These are phyloP conservation scores for Lytechinus variegatus DNA, from an alignment of 35 echinoderm and acorn worm species.

Conservation along the genomic window DNA sequence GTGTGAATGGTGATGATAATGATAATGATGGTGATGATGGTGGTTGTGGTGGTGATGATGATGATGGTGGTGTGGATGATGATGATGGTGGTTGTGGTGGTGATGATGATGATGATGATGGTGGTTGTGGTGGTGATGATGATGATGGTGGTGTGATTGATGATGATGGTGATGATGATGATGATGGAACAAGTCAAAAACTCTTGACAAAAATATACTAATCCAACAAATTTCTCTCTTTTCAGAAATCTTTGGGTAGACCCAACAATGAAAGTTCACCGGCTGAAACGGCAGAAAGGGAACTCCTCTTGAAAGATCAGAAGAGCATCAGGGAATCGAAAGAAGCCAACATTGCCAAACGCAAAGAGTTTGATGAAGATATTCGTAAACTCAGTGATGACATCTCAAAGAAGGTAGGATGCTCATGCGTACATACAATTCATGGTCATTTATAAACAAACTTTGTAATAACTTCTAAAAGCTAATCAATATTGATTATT, in stretches of 20 bases:
- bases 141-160: background rate
- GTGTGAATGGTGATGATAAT: background rate
- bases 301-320: constrained; percentile 47
- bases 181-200: too few relatives aligned
- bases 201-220: too few relatives aligned
- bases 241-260: constrained; percentile 74
- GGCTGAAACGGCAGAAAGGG: constrained; percentile 24
- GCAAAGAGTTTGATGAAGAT: constrained; percentile 72
- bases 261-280: constrained; percentile 58
- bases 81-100: background rate
- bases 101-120: background rate
- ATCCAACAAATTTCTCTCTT: background rate
- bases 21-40: background rate
- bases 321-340: constrained; percentile 64
- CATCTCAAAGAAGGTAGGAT: constrained; percentile 70
- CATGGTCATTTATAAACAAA: background rate
- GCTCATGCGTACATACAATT: background rate
- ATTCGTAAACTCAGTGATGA: constrained; percentile 56
- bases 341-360: constrained; percentile 59
- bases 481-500: too few relatives aligned
- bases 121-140: background rate
- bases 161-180: too few relatives aligned
- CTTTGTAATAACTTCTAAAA: too few relatives aligned
- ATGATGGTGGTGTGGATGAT: background rate
- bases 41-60: background rate